phyloP scores from a whole-genome alignment of 1,140 invertebrate species.

The Plodia interpunctella region DNA sequence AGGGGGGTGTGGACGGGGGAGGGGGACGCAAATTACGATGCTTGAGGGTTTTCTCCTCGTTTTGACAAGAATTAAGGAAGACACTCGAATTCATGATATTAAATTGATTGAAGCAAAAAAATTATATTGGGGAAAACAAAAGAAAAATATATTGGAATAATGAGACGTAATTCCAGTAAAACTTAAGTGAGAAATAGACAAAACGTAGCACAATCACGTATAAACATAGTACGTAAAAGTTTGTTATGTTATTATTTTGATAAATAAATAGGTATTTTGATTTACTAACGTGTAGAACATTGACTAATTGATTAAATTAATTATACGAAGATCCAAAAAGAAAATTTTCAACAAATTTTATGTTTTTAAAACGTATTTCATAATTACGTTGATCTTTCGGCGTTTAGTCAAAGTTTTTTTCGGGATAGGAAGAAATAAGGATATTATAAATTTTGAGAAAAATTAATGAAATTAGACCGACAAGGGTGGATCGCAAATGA shows the following conservation, averaged over 20 bases:
- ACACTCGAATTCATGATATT: not conserved
- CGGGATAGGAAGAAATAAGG: not conserved
- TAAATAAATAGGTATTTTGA: too few relatives aligned
- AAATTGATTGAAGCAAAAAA: too few relatives aligned
- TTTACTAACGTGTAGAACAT: too few relatives aligned
- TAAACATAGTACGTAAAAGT: too few relatives aligned
- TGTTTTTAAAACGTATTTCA: not conserved
- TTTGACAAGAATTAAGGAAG: not conserved
- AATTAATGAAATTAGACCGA: conserved; percentile 10
- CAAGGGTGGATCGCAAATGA: conserved; percentile 11
- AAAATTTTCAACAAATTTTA: too few relatives aligned
- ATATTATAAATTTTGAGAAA: not conserved
- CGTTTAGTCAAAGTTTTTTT: not conserved
- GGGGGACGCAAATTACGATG: conserved; percentile 3
- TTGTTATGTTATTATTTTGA: too few relatives aligned
- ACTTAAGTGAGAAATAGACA: too few relatives aligned
- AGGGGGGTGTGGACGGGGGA: not conserved
- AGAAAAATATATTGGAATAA: too few relatives aligned
- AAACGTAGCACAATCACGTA: too few relatives aligned
- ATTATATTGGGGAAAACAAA: too few relatives aligned
- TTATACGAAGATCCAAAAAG: not conserved
- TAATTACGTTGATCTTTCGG: not conserved
- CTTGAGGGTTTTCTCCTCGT: not conserved
- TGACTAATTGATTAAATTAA: not conserved
- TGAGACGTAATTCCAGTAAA: too few relatives aligned